Evolutionary conservation across 1,140 invertebrate genomes (phyloP).

Genomic region (Hestina assimilis): DNA sequence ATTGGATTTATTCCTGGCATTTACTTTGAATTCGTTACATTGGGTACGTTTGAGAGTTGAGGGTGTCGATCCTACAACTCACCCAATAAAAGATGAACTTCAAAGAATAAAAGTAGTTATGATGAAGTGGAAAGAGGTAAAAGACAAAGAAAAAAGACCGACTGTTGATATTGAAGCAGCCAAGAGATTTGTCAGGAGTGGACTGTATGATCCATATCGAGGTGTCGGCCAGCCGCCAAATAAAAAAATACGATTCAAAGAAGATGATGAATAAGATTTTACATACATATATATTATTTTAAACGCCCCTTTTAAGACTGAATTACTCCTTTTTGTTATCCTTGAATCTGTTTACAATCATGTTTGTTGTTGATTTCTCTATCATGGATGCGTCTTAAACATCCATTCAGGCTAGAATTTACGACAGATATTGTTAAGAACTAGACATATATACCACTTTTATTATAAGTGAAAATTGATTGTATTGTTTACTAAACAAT

Average conservation of each 20-base stretch:
- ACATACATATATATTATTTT: constrained; percentile 4
- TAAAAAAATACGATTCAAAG: constrained; percentile 61
- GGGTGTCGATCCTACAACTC: constrained; percentile 78
- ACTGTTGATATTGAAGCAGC: constrained; percentile 78
- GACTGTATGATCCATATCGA: constrained; percentile 73
- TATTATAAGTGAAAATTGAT: too few relatives aligned
- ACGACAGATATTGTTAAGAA: too few relatives aligned
- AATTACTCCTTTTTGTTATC: constrained; percentile 18
- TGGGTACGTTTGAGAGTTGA: constrained; percentile 80
- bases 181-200: constrained; percentile 80
- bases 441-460: too few relatives aligned
- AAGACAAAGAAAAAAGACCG: constrained; percentile 78
- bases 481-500: too few relatives aligned
- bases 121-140: constrained; percentile 79
- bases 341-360: constrained; percentile 3
- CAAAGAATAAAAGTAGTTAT: constrained; percentile 79
- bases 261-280: constrained; percentile 34
- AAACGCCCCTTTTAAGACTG: constrained; percentile 36
- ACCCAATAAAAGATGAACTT: constrained; percentile 80
- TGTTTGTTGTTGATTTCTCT: constrained; percentile 7
- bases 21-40: constrained; percentile 79
- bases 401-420: too few relatives aligned
- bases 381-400: neutral
- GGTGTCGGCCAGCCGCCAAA: constrained; percentile 41
- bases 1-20: constrained; percentile 80